Evolutionary conservation across 2,888 invertebrate species (phyloP).

Genomic region (Lobophora halterata): DNA sequence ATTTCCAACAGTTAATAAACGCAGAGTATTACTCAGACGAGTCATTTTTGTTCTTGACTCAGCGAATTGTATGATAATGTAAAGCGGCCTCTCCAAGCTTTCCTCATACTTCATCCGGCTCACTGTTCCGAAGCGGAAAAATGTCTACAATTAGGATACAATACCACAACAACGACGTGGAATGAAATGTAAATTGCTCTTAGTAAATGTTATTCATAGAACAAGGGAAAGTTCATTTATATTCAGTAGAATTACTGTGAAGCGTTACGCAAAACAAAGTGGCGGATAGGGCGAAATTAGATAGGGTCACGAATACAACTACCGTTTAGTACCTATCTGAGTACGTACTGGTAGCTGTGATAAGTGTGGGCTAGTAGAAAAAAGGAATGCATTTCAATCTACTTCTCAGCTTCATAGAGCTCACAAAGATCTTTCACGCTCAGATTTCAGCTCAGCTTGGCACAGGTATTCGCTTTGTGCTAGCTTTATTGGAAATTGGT

Average conservation of each 20-base stretch:
- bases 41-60: constrained; percentile 47
- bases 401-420: constrained; percentile 17
- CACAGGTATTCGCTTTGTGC: constrained; percentile 38
- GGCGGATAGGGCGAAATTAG: constrained; percentile 47
- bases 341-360: constrained; percentile 23
- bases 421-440: constrained; percentile 34
- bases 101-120: constrained; percentile 14
- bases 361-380: constrained; percentile 8
- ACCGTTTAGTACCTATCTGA: constrained; percentile 13
- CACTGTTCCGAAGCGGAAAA: constrained; percentile 31
- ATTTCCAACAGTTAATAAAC: constrained; percentile 63
- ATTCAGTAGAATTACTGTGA: constrained; percentile 62
- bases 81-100: constrained; percentile 20
- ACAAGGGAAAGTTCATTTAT: constrained; percentile 65
- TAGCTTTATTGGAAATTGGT: constrained; percentile 34
- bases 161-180: constrained; percentile 42
- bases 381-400: constrained; percentile 33
- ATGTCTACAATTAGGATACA: constrained; percentile 38
- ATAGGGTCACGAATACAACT: constrained; percentile 45
- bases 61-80: constrained; percentile 27
- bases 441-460: constrained; percentile 32
- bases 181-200: constrained; percentile 63
- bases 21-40: constrained; percentile 54
- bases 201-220: constrained; percentile 71
- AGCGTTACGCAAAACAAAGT: constrained; percentile 54